phyloP scores from a whole-genome alignment of 2,113 vertebrate genomes.

The Craseonycteris thonglongyai region DNA sequence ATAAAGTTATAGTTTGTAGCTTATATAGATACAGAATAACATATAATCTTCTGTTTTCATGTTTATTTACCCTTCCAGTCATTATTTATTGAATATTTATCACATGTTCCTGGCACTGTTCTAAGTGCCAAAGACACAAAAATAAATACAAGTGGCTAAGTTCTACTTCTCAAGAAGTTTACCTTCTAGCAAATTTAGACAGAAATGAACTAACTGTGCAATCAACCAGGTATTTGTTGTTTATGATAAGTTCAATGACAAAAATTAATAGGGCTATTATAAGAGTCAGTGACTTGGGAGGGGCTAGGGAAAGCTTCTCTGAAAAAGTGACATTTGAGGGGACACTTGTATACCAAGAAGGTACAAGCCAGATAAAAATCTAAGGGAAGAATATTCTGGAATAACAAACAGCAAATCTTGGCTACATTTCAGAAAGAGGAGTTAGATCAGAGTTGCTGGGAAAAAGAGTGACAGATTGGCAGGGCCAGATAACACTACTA shows the following conservation, averaged over 20 bases:
- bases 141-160: neutral
- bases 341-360: neutral
- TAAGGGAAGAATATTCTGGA: neutral
- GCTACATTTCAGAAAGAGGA: neutral
- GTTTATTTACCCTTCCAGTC: neutral
- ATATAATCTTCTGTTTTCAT: neutral
- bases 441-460: neutral
- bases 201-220: neutral
- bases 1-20: neutral
- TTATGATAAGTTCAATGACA: neutral
- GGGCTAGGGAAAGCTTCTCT: neutral
- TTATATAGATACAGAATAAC: neutral
- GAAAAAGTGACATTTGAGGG: neutral
- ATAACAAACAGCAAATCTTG: neutral
- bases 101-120: neutral
- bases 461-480: fast-evolving
- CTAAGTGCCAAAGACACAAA: neutral
- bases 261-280: neutral
- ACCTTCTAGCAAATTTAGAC: neutral
- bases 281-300: neutral
- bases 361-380: neutral
- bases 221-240: neutral
- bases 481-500: fast-evolving
- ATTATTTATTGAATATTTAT: neutral
- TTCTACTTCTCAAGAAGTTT: neutral